Evolutionary conservation across 2,888 invertebrate species (phyloP).

Genomic region (Osmoderma eremita): DNA sequence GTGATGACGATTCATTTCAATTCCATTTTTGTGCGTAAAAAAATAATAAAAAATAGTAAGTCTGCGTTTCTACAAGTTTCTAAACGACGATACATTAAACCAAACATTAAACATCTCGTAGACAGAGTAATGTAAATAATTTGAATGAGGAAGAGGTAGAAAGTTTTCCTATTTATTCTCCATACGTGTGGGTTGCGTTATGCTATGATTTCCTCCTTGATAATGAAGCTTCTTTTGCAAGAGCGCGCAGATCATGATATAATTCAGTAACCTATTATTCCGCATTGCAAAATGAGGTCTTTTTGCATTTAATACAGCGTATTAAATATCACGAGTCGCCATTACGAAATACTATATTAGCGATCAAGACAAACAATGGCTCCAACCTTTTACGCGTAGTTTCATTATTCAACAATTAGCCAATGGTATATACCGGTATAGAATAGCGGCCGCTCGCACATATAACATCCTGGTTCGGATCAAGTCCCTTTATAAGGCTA

Average conservation of each 20-base stretch:
- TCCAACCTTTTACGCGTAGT: slow-evolving; percentile 32
- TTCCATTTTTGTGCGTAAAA: too few relatives aligned
- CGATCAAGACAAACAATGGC: slow-evolving; percentile 29
- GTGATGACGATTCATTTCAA: too few relatives aligned
- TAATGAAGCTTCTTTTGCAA: slow-evolving; percentile 16
- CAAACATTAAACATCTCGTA: too few relatives aligned
- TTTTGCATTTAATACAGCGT: slow-evolving; percentile 31
- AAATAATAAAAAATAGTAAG: too few relatives aligned
- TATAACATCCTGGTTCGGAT: slow-evolving; percentile 32
- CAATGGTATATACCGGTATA: slow-evolving; percentile 1
- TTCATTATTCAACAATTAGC: slow-evolving; percentile 36
- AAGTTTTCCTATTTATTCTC: background rate
- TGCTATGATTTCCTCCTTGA: background rate
- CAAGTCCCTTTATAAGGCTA: slow-evolving; percentile 32
- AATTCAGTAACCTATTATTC: slow-evolving; percentile 17
- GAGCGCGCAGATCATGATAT: slow-evolving; percentile 4
- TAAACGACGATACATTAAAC: too few relatives aligned
- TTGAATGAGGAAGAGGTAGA: background rate
- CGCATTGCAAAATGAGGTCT: slow-evolving; percentile 27
- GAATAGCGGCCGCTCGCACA: background rate
- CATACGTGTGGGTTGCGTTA: background rate
- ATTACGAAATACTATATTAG: slow-evolving; percentile 33
- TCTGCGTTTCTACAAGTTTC: too few relatives aligned
- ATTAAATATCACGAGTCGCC: slow-evolving; percentile 7
- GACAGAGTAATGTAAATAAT: too few relatives aligned